Conservation (phyloP, 35 echinoderm and acorn worm species). For the Heliocidaris tuberculata region DNA sequence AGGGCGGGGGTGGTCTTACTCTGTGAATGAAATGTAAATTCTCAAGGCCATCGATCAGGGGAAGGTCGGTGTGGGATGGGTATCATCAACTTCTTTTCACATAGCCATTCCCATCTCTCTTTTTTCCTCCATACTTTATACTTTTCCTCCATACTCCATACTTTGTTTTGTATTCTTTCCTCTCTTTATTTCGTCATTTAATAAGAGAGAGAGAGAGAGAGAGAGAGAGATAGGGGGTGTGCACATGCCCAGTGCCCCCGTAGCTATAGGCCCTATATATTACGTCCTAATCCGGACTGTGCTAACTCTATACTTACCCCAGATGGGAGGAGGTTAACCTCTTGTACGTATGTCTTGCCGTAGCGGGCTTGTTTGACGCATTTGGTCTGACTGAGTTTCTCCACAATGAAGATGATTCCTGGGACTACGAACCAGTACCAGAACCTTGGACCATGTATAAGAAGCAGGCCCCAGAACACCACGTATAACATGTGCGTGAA, state of each 20-base stretch:
- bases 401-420: constrained; percentile 87
- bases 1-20: too few relatives aligned
- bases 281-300: background rate
- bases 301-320: constrained; percentile 67
- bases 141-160: background rate
- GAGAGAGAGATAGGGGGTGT: too few relatives aligned
- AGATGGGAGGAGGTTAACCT: constrained; percentile 90
- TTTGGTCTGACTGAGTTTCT: constrained; percentile 87
- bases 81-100: background rate
- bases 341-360: constrained; percentile 94
- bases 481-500: constrained; percentile 92
- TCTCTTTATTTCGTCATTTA: too few relatives aligned
- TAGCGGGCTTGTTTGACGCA: constrained; percentile 80
- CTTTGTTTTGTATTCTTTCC: background rate
- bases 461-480: constrained; percentile 74
- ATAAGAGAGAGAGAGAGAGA: too few relatives aligned
- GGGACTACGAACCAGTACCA: constrained; percentile 89
- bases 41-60: too few relatives aligned
- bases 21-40: too few relatives aligned
- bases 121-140: background rate
- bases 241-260: too few relatives aligned
- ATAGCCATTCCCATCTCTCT: background rate
- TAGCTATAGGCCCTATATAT: too few relatives aligned
- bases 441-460: constrained; percentile 92
- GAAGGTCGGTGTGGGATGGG: too few relatives aligned